Evolutionary conservation across 1,140 invertebrate species (phyloP), one percentile per base, ranked within the genome.

Genomic region (Drosophila sp.): DNA sequence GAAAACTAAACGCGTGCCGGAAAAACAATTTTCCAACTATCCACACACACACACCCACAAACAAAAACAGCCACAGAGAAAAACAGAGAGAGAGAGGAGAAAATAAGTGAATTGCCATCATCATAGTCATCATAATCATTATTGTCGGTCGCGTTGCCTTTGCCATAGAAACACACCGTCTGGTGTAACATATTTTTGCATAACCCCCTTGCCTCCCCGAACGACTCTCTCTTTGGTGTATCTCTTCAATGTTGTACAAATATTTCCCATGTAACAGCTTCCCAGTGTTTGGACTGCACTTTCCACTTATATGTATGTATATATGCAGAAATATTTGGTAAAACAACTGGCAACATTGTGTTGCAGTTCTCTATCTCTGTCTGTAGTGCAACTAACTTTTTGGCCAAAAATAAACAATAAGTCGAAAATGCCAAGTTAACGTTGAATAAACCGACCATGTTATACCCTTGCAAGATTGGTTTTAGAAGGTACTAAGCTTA

Each of bases 211-310:
- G 17, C 6, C 17, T 23, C 4, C 17, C n/a, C 23, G 8, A 50
- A 2, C 23, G 44, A 50, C 23, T 27, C n/a, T 50, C 35, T 30
- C 2, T 4, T 38, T 10, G 8, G 23, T 50, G 44, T 50, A n/a
- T 27, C 44, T 50, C n/a, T 50, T 50, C 11, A 10, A 50, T 89
- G 84, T 74, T 56, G 84, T 80, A 87, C 83, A 87, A 87, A 87
- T 89, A 87, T 87, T 87, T 87, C 63, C 44, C 76, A 74, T 87
- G 83, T 83, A 83, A 72, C 79, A 83, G 84, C 76, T 72, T 87
- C 72, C 56, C 69, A 66, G 63, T 71, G 71, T 76, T 67, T 56
- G 73, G 35, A 66, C 64, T 65, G 67, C 60, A 70, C 70, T 62
- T 79, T 50, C 54, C 54, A 56, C 40, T 35, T 47, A 60, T 50